Conservation (phyloP, 2,888 invertebrate species). For the Sarcophaga rosellei region DNA sequence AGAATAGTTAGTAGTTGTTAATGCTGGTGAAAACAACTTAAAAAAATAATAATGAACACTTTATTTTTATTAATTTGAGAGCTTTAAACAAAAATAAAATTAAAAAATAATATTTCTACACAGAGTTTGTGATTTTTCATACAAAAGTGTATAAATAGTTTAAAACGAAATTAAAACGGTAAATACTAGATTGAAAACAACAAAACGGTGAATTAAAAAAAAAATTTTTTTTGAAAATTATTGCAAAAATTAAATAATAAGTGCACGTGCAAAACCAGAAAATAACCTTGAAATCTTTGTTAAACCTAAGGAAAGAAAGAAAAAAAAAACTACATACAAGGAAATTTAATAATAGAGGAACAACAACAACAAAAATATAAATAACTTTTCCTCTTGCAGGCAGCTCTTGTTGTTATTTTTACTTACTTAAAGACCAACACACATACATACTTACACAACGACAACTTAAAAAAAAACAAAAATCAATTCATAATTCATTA, state of each 20-base stretch:
- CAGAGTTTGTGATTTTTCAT: not conserved
- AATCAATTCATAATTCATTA: slow-evolving; percentile 64
- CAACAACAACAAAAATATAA: slow-evolving; percentile 20
- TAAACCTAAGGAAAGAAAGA: slow-evolving; percentile 32
- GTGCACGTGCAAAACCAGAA: slow-evolving; percentile 62
- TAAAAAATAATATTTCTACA: slow-evolving; percentile 7
- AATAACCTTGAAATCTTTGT: slow-evolving; percentile 62
- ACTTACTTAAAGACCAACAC: not conserved
- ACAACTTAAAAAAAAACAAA: slow-evolving; percentile 28
- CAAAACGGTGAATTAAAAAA: not conserved
- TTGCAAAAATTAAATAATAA: slow-evolving; percentile 9
- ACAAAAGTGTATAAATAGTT: not conserved
- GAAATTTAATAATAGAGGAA: slow-evolving; percentile 41
- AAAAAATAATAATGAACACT: slow-evolving; percentile 20
- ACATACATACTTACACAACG: slow-evolving; percentile 10
- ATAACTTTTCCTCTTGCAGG: slow-evolving; percentile 7
- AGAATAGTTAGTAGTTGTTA: slow-evolving; percentile 55
- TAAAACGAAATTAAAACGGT: slow-evolving; percentile 6
- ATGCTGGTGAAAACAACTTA: slow-evolving; percentile 38
- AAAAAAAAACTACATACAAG: slow-evolving; percentile 26
- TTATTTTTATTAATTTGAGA: slow-evolving; percentile 19
- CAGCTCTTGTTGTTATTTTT: slow-evolving; percentile 18
- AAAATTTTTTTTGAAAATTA: slow-evolving; percentile 4
- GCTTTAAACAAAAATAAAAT: slow-evolving; percentile 14
- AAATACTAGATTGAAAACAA: not conserved